Percentiles rank a stretch among this genome's conserved stretches.
Evolutionary conservation across 2,888 invertebrate species (phyloP).

Genomic region (Xestia sexstrigata): DNA sequence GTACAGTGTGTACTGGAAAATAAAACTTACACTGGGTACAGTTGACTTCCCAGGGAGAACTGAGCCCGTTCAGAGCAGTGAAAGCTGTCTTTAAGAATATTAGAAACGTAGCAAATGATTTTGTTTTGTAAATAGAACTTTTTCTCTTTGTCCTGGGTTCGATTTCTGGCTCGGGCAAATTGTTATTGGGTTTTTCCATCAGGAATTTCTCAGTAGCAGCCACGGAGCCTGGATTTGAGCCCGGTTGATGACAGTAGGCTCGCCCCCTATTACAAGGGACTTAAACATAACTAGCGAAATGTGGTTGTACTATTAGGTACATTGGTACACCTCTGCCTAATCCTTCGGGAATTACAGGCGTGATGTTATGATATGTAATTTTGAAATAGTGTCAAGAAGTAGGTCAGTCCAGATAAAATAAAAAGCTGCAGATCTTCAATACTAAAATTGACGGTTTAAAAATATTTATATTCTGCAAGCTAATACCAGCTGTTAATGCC

Average conservation of each 20-base stretch:
- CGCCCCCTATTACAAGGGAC: too few species aligned
- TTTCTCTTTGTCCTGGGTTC: background rate
- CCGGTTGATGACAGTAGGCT: too few species aligned
- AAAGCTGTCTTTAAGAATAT: slow-evolving; percentile 29
- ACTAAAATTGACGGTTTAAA: slow-evolving; percentile 20
- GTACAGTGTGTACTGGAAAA: background rate
- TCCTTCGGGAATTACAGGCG: too few species aligned
- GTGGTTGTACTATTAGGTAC: too few species aligned
- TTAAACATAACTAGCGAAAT: too few species aligned
- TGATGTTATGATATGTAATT: background rate
- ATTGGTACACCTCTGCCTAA: too few species aligned
- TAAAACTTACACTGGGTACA: too few species aligned
- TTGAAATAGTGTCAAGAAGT: background rate
- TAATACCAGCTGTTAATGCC: background rate
- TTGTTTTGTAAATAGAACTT: slow-evolving; percentile 12
- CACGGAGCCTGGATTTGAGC: too few species aligned
- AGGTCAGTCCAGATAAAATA: background rate
- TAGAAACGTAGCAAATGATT: slow-evolving; percentile 6
- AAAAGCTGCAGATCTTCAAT: background rate
- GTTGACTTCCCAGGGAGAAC: slow-evolving; percentile 10
- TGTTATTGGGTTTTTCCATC: too few species aligned
- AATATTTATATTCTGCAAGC: slow-evolving; percentile 2
- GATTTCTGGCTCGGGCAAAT: too few species aligned
- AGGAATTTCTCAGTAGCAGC: too few species aligned
- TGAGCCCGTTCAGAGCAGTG: background rate